Evolutionary conservation across 30 jellyfish, hydroid and myxozoan genomes (phyloP).

Genomic region (Clytia hemisphaerica): DNA sequence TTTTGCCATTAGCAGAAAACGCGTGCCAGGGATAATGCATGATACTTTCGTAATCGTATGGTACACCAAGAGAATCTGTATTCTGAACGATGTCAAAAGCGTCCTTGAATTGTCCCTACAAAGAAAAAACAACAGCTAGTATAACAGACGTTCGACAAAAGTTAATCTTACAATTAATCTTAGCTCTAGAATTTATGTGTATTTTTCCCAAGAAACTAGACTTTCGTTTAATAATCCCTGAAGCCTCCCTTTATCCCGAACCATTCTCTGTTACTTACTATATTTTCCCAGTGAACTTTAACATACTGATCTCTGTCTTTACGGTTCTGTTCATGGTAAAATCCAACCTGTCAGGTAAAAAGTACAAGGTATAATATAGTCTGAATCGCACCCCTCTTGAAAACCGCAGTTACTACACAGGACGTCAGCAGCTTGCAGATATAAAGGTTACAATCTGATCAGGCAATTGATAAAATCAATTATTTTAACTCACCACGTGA

Average conservation of each 20-base stretch:
- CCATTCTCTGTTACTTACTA: constrained; percentile 64
- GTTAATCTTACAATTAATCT: not conserved
- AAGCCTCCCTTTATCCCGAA: no score
- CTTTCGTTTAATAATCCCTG: no score
- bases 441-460: no score
- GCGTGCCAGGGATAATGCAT: constrained; percentile 98
- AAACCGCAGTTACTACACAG: not conserved
- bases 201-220: no score
- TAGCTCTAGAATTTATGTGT: no score
- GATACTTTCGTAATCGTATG: constrained; percentile 74
- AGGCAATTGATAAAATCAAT: no score
- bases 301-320: constrained; percentile 69
- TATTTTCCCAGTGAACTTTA: constrained; percentile 68
- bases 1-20: constrained; percentile 70
- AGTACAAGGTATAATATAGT: no score
- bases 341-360: constrained; percentile 9
- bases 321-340: constrained; percentile 74
- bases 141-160: no score
- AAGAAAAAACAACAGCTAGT: no score
- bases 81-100: constrained; percentile 64
- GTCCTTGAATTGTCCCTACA: constrained; percentile 53
- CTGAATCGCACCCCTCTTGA: no score
- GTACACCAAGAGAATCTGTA: constrained; percentile 60
- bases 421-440: no score
- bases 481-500: constrained; percentile 55